These are phyloP conservation scores for Drosophila tani DNA, from an alignment of 1,140 invertebrate genomes.

Conservation along the genomic window DNA sequence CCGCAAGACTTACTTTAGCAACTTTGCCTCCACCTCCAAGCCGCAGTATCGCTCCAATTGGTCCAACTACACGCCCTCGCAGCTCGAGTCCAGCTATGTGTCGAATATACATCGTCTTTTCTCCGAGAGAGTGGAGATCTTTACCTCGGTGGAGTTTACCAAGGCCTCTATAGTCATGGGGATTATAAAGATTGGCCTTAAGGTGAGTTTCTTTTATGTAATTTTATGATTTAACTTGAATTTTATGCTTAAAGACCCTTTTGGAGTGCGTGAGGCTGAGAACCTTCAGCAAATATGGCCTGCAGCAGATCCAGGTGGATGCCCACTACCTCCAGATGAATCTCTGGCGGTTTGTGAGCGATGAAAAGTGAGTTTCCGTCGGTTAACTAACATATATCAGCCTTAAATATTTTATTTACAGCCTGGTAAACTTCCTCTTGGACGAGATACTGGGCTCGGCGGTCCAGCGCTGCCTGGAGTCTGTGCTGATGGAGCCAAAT, in stretches of 20 bases:
- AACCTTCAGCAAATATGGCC: slow-evolving; percentile 97
- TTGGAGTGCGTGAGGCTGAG: slow-evolving; percentile 97
- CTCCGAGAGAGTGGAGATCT: slow-evolving; percentile 98
- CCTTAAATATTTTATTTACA: slow-evolving; percentile 83
- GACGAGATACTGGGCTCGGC: slow-evolving; percentile 98
- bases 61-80: slow-evolving; percentile 92
- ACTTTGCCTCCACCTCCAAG: slow-evolving; percentile 87
- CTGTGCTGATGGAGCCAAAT: slow-evolving; percentile 97
- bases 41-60: slow-evolving; percentile 90
- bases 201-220: slow-evolving; percentile 87
- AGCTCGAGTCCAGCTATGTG: slow-evolving; percentile 93
- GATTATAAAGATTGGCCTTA: slow-evolving; percentile 98
- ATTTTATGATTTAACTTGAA: neutral
- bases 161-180: slow-evolving; percentile 98
- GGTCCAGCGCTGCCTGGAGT: slow-evolving; percentile 97
- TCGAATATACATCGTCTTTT: slow-evolving; percentile 99
- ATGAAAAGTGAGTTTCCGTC: slow-evolving; percentile 97
- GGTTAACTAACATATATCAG: too few relatives aligned
- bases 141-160: slow-evolving; percentile 97
- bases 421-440: slow-evolving; percentile 95
- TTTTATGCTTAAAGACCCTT: too few relatives aligned
- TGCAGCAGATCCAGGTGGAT: slow-evolving; percentile 99
- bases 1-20: slow-evolving; percentile 90
- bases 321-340: slow-evolving; percentile 98
- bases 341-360: slow-evolving; percentile 97